Evolutionary conservation across 2,888 invertebrate genomes (phyloP).

Genomic region (Bombylius major): DNA sequence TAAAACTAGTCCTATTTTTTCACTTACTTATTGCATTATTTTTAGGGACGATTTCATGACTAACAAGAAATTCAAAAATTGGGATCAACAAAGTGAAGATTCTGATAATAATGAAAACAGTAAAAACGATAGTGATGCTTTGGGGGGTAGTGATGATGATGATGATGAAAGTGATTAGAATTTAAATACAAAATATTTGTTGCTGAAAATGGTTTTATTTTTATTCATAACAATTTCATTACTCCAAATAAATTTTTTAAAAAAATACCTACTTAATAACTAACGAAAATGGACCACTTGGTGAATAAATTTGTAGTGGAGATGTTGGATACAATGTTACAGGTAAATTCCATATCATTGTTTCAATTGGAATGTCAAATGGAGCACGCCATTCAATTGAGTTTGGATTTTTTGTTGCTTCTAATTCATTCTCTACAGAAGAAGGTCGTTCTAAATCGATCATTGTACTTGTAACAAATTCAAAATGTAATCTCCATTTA

Average conservation of each 20-base stretch:
- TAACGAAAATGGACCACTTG: not conserved
- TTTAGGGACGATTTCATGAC: constrained; percentile 76
- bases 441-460: constrained; percentile 41
- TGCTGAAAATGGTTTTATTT: too few relatives aligned
- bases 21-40: not conserved
- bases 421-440: constrained; percentile 18
- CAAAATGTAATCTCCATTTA: constrained; percentile 92
- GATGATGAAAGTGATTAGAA: not conserved
- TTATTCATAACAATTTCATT: too few relatives aligned
- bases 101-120: not conserved
- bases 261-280: not conserved
- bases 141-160: too few relatives aligned
- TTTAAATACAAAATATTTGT: not conserved
- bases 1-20: not conserved
- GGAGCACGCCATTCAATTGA: constrained; percentile 64
- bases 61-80: constrained; percentile 79
- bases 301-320: constrained; percentile 54
- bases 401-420: constrained; percentile 20
- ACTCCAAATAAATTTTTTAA: too few relatives aligned
- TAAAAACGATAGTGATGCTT: not conserved
- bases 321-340: constrained; percentile 87
- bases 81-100: constrained; percentile 58
- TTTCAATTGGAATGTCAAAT: constrained; percentile 78
- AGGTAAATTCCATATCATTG: constrained; percentile 97
- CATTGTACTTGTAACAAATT: constrained; percentile 79